phyloP scores from a whole-genome alignment of 2,797 vertebrate species.

The Babyrousa celebensis region DNA sequence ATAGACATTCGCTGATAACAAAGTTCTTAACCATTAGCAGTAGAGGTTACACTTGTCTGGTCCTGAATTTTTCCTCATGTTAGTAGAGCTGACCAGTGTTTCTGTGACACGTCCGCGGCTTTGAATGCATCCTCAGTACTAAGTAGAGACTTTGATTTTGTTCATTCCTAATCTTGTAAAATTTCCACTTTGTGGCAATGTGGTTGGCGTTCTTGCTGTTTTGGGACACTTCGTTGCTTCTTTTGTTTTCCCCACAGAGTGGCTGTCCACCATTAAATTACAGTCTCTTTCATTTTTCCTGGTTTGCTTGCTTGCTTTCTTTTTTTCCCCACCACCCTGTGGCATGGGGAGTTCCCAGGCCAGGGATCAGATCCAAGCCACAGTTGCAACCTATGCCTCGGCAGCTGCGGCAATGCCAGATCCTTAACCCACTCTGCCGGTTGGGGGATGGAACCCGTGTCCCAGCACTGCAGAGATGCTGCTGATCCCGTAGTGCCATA shows the following conservation, averaged over 20 bases:
- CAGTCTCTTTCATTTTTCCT: neutral
- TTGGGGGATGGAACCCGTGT: too few species aligned
- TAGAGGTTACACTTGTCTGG: neutral
- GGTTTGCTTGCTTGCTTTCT: neutral
- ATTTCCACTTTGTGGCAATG: neutral
- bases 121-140: neutral
- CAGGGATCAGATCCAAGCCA: too few species aligned
- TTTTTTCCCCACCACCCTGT: too few species aligned
- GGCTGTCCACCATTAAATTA: neutral
- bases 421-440: too few species aligned
- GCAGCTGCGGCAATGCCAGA: too few species aligned
- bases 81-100: neutral
- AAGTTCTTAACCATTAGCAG: neutral
- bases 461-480: too few species aligned
- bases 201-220: neutral
- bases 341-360: too few species aligned
- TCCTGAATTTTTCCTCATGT: neutral
- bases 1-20: neutral
- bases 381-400: too few species aligned
- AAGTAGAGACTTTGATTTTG: neutral
- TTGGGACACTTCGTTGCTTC: neutral
- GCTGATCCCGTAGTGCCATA: too few species aligned
- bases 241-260: neutral
- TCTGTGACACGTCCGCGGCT: neutral
- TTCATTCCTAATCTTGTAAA: constrained; percentile 6